Conservation (phyloP, 1,140 invertebrate genomes). For the Lepidotrigona ventralis region DNA sequence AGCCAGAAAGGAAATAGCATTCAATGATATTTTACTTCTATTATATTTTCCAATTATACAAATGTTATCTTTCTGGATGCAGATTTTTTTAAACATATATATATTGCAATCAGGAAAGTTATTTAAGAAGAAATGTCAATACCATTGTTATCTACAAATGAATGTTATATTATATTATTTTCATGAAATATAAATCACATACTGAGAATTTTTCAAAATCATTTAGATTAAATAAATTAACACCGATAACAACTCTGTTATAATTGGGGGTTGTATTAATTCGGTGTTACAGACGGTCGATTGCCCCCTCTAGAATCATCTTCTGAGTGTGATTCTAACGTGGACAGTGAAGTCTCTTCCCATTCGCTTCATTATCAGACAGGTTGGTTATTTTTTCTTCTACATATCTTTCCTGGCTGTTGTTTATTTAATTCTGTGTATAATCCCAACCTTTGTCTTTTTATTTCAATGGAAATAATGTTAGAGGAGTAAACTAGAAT, state of each 20-base stretch:
- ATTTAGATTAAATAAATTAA: slow-evolving; percentile 26
- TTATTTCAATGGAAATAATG: slow-evolving; percentile 41
- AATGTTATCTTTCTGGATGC: slow-evolving; percentile 30
- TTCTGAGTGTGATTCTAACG: slow-evolving; percentile 87
- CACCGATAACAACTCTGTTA: slow-evolving; percentile 59
- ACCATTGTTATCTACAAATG: slow-evolving; percentile 9
- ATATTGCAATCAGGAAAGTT: slow-evolving; percentile 22
- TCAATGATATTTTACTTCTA: slow-evolving; percentile 17
- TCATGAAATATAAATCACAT: not conserved
- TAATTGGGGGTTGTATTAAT: slow-evolving; percentile 72
- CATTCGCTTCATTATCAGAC: slow-evolving; percentile 89
- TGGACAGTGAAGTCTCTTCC: slow-evolving; percentile 89
- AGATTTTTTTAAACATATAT: not conserved
- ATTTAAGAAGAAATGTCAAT: slow-evolving; percentile 24
- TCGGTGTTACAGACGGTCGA: slow-evolving; percentile 84
- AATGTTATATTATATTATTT: slow-evolving; percentile 3
- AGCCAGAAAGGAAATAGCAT: slow-evolving; percentile 64
- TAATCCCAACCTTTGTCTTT: slow-evolving; percentile 39
- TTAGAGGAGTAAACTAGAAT: slow-evolving; percentile 41
- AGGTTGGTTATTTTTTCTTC: slow-evolving; percentile 83
- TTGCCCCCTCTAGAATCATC: slow-evolving; percentile 84
- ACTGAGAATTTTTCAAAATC: not conserved
- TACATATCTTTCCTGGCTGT: slow-evolving; percentile 68
- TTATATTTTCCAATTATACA: slow-evolving; percentile 1
- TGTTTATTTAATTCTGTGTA: slow-evolving; percentile 45